Evolutionary conservation across 2,888 invertebrate species (phyloP).

Genomic region (Leistus spinibarbis): DNA sequence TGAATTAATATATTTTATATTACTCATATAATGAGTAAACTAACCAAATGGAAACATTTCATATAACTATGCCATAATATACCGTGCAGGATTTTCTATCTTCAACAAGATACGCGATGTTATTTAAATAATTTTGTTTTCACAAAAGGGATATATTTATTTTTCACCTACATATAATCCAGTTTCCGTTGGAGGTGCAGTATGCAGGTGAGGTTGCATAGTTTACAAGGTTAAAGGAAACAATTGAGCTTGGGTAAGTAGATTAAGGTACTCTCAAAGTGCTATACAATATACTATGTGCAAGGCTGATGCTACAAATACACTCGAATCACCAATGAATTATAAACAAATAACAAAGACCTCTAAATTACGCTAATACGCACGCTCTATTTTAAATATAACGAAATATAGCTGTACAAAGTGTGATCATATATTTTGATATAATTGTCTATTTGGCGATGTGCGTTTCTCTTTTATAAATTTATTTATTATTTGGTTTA

Average conservation of each 20-base stretch:
- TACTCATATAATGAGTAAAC: no score
- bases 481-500: not conserved
- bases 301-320: constrained; percentile 35
- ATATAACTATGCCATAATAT: no score
- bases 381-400: constrained; percentile 27
- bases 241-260: not conserved
- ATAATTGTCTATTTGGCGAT: constrained; percentile 55
- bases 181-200: constrained; percentile 6
- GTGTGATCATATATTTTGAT: constrained; percentile 38
- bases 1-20: no score
- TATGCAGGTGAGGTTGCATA: constrained; percentile 7
- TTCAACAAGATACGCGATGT: no score
- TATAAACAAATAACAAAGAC: constrained; percentile 22
- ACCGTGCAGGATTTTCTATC: no score
- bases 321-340: constrained; percentile 14
- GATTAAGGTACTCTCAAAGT: constrained; percentile 3
- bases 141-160: no score
- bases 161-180: not conserved
- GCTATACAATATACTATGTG: constrained; percentile 39
- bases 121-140: no score
- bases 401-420: constrained; percentile 35
- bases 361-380: constrained; percentile 12
- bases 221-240: constrained; percentile 1
- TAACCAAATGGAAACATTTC: no score
- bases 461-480: constrained; percentile 48